Conservation (phyloP, 2,888 invertebrate species). For the Lydus trimaculatus region DNA sequence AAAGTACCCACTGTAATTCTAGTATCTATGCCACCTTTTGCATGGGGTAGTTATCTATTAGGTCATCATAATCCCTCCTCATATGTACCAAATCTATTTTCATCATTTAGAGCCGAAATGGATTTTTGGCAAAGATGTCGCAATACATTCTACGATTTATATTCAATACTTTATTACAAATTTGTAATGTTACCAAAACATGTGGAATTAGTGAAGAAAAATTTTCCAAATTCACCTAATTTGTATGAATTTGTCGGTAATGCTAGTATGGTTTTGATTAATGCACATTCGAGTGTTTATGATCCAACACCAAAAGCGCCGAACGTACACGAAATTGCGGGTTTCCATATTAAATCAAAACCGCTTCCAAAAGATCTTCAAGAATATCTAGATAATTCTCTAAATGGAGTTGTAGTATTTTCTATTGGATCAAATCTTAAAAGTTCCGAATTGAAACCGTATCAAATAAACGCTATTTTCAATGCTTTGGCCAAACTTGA, state of each 20-base stretch:
- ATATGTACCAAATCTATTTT: constrained; percentile 54
- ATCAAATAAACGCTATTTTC: constrained; percentile 62
- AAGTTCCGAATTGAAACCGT: constrained; percentile 34
- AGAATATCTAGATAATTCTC: constrained; percentile 55
- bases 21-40: constrained; percentile 57
- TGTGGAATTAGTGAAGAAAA: constrained; percentile 9
- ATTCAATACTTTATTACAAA: constrained; percentile 27
- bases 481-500: constrained; percentile 65
- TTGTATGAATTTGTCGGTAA: constrained; percentile 38
- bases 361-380: constrained; percentile 36
- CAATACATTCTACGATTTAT: constrained; percentile 58
- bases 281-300: constrained; percentile 63
- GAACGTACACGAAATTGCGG: constrained; percentile 66
- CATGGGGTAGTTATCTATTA: constrained; percentile 60
- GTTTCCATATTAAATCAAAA: constrained; percentile 59
- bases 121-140: constrained; percentile 63
- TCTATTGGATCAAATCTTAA: constrained; percentile 56
- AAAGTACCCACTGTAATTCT: constrained; percentile 50
- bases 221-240: constrained; percentile 15
- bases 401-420: constrained; percentile 61
- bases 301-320: constrained; percentile 63
- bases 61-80: constrained; percentile 61
- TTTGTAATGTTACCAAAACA: constrained; percentile 34
- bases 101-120: constrained; percentile 58
- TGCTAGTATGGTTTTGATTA: constrained; percentile 47